A percentile compares a stretch with the other conserved stretches of the same genome.
phyloP scores from a whole-genome alignment of 2,797 vertebrate genomes.

The Hoplostethus atlanticus region DNA sequence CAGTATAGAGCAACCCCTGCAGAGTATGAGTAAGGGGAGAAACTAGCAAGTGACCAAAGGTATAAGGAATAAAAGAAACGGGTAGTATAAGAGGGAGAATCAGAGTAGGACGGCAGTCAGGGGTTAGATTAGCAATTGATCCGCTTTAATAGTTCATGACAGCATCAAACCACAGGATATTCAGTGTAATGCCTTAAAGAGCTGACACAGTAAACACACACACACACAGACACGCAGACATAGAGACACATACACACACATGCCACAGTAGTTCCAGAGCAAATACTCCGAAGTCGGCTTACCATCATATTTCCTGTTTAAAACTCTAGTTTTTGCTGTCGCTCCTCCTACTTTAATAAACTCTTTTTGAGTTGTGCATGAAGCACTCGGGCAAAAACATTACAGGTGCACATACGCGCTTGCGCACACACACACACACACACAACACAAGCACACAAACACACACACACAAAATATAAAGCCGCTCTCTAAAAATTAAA shows the following conservation, averaged over 20 bases:
- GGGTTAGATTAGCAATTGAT: conserved; percentile 62
- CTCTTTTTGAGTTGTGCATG: conserved; percentile 53
- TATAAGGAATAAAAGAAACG: background rate
- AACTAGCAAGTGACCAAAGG: conserved; percentile 7
- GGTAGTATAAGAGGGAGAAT: background rate
- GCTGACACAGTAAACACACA: conserved; percentile 66
- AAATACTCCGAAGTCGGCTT: conserved; percentile 68
- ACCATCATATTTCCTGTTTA: conserved; percentile 65
- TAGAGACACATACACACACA: conserved; percentile 25
- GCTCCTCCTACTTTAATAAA: conserved; percentile 69
- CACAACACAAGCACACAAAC: conserved; percentile 20
- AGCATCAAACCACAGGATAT: conserved; percentile 50
- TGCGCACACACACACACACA: background rate
- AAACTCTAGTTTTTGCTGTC: conserved; percentile 61
- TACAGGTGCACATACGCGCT: conserved; percentile 18
- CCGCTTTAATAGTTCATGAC: conserved; percentile 56
- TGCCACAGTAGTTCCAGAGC: conserved; percentile 43
- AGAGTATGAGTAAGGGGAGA: background rate
- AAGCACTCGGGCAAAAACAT: conserved; percentile 43
- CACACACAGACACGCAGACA: conserved; percentile 48
- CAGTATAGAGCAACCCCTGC: too few relatives aligned
- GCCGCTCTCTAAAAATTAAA: conserved; percentile 73
- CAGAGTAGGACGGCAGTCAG: conserved; percentile 37
- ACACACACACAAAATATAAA: conserved; percentile 36
- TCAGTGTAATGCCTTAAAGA: conserved; percentile 63